These are phyloP conservation scores for Ibidorhyncha struthersii DNA, from an alignment of 2,113 vertebrate species.

Conservation along the genomic window DNA sequence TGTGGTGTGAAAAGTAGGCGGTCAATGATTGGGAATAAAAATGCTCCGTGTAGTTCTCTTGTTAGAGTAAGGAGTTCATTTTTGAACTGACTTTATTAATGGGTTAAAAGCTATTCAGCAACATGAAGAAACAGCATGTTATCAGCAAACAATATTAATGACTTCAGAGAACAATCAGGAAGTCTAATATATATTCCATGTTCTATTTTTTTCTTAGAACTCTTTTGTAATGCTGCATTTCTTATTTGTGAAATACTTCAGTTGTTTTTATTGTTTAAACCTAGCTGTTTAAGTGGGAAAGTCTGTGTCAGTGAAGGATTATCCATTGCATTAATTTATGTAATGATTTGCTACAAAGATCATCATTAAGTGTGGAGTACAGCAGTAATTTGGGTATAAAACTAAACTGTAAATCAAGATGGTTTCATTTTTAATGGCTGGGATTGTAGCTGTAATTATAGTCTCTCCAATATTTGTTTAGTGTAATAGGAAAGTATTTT, in stretches of 20 bases:
- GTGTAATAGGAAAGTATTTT: background rate
- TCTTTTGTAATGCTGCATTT: background rate
- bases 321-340: background rate
- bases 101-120: background rate
- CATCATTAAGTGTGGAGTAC: background rate
- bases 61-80: background rate
- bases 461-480: background rate
- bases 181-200: background rate
- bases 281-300: background rate
- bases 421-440: slow-evolving; percentile 9
- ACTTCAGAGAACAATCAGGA: background rate
- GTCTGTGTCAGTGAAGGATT: background rate
- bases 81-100: background rate
- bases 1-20: background rate
- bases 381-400: background rate
- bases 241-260: background rate
- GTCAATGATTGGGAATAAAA: background rate
- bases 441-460: background rate
- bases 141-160: background rate
- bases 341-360: background rate
- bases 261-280: background rate
- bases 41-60: background rate
- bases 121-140: background rate
- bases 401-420: background rate
- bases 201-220: background rate